phyloP scores from a whole-genome alignment of 1,140 invertebrate genomes.

The Nymphalis io region DNA sequence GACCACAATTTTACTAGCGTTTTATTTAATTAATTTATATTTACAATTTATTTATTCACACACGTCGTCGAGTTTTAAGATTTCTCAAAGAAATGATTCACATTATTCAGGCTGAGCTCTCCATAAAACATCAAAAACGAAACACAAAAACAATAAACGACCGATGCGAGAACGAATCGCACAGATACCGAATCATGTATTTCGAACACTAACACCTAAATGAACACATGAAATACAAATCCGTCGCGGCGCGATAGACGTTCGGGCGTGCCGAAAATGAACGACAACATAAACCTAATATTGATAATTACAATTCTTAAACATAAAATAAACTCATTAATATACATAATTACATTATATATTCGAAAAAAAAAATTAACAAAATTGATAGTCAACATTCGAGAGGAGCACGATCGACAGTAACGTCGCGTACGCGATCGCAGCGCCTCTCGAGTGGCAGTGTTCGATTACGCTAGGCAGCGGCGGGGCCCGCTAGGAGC shows the following conservation, averaged over 20 bases:
- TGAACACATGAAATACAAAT: slow-evolving; percentile 79
- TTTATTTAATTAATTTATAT: slow-evolving; percentile 42
- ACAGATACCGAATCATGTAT: slow-evolving; percentile 59
- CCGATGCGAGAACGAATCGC: slow-evolving; percentile 62
- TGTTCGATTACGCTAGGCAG: slow-evolving; percentile 20
- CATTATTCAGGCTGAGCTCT: slow-evolving; percentile 77
- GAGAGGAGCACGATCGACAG: slow-evolving; percentile 22
- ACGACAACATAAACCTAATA: slow-evolving; percentile 60
- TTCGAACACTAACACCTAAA: slow-evolving; percentile 75
- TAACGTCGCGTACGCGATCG: neutral
- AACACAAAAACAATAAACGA: slow-evolving; percentile 76
- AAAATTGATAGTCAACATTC: slow-evolving; percentile 60
- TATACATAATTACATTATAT: slow-evolving; percentile 80
- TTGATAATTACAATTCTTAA: slow-evolving; percentile 78
- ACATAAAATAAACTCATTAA: slow-evolving; percentile 77
- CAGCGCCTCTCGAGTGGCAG: slow-evolving; percentile 28
- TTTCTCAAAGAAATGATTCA: slow-evolving; percentile 74
- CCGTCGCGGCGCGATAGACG: slow-evolving; percentile 57
- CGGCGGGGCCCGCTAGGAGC: neutral
- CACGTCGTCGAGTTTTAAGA: slow-evolving; percentile 46
- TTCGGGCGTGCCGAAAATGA: slow-evolving; percentile 49
- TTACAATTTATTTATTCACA: slow-evolving; percentile 49
- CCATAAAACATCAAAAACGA: slow-evolving; percentile 68
- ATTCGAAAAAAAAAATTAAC: slow-evolving; percentile 77
- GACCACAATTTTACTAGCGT: slow-evolving; percentile 11